A percentile compares a stretch with the other conserved stretches of the same genome.
Evolutionary conservation across 2,113 vertebrate species (phyloP).

Genomic region (Naja naja): DNA sequence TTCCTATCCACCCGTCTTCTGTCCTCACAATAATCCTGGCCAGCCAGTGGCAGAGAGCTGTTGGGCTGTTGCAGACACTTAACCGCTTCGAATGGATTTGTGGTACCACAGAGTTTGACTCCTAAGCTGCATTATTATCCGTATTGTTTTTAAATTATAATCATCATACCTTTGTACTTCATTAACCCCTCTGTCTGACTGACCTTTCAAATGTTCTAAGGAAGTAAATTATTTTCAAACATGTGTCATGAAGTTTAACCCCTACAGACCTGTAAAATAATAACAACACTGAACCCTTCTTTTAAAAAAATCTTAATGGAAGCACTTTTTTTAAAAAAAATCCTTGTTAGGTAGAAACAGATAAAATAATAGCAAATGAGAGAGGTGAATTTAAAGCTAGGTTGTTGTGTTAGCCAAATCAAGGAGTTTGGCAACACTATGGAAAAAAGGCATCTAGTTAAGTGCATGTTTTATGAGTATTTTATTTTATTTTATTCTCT

Average conservation of each 20-base stretch:
- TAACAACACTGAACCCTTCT: background rate
- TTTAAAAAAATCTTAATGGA: background rate
- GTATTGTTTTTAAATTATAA: background rate
- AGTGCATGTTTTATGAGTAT: background rate
- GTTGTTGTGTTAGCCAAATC: conserved; percentile 1
- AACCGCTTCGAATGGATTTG: background rate
- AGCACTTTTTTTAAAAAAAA: background rate
- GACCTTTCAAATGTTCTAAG: background rate
- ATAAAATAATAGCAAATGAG: background rate
- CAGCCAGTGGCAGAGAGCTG: no score
- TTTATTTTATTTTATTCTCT: background rate
- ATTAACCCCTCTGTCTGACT: background rate
- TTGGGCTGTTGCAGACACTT: background rate
- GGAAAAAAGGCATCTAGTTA: background rate
- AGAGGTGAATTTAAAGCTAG: background rate
- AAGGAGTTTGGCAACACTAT: conserved; percentile 22
- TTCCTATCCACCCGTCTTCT: background rate
- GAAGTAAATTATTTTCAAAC: background rate
- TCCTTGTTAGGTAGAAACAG: background rate
- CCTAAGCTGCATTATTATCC: background rate
- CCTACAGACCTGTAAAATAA: background rate
- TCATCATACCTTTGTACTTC: background rate
- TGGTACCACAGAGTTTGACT: background rate
- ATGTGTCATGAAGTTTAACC: background rate
- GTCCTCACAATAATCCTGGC: background rate